A percentile compares a stretch with the other conserved stretches of the same genome.
Evolutionary conservation across 2,113 vertebrate species (phyloP).

Genomic region (Sylvia atricapilla): DNA sequence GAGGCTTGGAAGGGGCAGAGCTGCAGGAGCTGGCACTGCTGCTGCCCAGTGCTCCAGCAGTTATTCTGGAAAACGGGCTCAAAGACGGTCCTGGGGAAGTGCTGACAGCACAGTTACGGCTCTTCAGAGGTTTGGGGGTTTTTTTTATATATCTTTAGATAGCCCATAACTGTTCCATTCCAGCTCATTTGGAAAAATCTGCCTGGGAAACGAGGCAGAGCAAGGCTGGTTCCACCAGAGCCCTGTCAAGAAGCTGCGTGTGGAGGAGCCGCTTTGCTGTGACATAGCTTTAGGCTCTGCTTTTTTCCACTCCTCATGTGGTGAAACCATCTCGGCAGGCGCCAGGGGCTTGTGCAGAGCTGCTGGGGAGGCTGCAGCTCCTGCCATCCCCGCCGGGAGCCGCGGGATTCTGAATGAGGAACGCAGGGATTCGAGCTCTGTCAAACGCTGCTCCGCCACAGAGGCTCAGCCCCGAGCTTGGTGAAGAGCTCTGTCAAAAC

Average conservation of each 20-base stretch:
- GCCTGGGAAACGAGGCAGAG: not conserved
- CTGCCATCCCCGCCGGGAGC: not conserved
- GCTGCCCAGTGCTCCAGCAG: not conserved
- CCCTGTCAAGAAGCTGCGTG: constrained; percentile 23
- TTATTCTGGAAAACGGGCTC: not conserved
- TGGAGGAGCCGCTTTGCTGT: constrained; percentile 13
- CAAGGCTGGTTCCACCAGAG: not conserved
- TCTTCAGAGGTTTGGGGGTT: not conserved
- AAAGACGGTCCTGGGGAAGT: not conserved
- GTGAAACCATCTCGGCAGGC: not conserved
- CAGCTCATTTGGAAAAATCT: constrained; percentile 15
- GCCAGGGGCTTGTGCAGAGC: not conserved
- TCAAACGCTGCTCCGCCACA: not conserved
- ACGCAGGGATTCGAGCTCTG: not conserved
- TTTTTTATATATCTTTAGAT: not conserved
- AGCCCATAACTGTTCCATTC: not conserved
- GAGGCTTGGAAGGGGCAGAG: not conserved
- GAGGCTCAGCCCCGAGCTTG: not conserved
- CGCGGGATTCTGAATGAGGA: not conserved
- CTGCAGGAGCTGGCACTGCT: not conserved
- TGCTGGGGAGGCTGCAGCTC: not conserved
- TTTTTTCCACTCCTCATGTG: not conserved
- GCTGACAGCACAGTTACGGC: not conserved
- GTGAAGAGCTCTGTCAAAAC: constrained; percentile 39
- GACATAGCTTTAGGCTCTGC: constrained; percentile 42